These are phyloP conservation scores for Philereme vetulata DNA, from an alignment of 2,888 invertebrate species.

Conservation along the genomic window DNA sequence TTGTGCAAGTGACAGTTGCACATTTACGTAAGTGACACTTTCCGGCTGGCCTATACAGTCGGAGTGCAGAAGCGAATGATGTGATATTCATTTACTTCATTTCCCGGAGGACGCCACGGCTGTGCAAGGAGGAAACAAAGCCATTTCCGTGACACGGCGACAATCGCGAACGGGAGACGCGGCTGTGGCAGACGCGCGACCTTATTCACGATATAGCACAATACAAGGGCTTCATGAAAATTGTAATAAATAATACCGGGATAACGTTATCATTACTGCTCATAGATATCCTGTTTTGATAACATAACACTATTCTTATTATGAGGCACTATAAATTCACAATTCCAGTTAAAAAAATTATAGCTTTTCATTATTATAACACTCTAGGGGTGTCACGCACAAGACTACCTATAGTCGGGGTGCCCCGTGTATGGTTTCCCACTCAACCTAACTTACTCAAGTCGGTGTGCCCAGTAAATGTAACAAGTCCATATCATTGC, in stretches of 20 bases:
- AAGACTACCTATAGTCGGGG: no score
- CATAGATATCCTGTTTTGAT: not conserved
- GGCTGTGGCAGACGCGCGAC: conserved; percentile 36
- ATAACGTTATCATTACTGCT: not conserved
- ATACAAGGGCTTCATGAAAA: conserved; percentile 1
- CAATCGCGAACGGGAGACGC: conserved; percentile 43
- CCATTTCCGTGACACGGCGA: conserved; percentile 68
- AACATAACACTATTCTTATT: no score
- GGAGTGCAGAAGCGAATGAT: conserved; percentile 49
- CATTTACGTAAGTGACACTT: not conserved
- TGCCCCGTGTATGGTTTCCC: no score
- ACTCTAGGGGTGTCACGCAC: no score
- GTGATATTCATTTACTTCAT: conserved; percentile 76
- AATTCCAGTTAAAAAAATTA: no score
- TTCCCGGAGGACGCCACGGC: conserved; percentile 66
- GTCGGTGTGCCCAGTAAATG: no score
- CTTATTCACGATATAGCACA: conserved; percentile 6
- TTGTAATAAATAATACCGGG: not conserved
- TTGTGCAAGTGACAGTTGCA: not conserved
- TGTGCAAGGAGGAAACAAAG: conserved; percentile 71
- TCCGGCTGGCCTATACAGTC: not conserved
- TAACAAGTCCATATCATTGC: no score
- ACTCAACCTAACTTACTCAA: no score
- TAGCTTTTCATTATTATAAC: no score
- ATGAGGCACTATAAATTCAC: no score